A percentile compares a stretch with the other conserved stretches of the same genome.
Conservation (phyloP, 1,140 invertebrate genomes). For the Zaprionus capensis region DNA sequence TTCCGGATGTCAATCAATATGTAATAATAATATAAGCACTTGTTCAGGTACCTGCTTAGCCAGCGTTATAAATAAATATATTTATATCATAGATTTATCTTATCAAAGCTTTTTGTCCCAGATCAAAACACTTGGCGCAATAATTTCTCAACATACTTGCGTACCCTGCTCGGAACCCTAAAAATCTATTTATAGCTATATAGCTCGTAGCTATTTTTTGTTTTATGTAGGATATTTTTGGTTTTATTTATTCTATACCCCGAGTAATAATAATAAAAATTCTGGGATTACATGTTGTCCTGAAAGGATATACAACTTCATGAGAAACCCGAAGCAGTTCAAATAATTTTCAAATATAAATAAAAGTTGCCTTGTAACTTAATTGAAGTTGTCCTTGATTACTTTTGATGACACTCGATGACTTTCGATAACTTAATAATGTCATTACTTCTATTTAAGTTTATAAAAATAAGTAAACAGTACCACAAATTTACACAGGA, state of each 20-base stretch:
- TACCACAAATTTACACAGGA: background rate
- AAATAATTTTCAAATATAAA: background rate
- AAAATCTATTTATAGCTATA: conserved; percentile 38
- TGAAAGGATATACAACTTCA: background rate
- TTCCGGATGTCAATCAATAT: no score
- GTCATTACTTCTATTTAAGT: background rate
- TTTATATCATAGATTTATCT: conserved; percentile 9
- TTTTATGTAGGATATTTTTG: conserved; percentile 24
- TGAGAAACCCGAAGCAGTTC: background rate
- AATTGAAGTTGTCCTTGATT: background rate
- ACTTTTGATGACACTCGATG: background rate
- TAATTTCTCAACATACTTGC: conserved; percentile 9
- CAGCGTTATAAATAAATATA: background rate
- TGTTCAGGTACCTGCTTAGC: background rate
- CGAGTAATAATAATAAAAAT: background rate
- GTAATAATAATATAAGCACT: no score
- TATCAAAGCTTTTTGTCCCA: conserved; percentile 11
- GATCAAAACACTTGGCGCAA: background rate
- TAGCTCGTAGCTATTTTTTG: conserved; percentile 37
- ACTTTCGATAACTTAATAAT: background rate
- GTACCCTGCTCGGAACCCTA: conserved; percentile 27
- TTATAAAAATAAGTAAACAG: background rate
- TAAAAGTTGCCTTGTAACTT: background rate
- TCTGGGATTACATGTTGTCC: background rate
- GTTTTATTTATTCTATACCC: background rate